Conservation (phyloP, 2,113 vertebrate species). For the Neolamprologus fasciatus region DNA sequence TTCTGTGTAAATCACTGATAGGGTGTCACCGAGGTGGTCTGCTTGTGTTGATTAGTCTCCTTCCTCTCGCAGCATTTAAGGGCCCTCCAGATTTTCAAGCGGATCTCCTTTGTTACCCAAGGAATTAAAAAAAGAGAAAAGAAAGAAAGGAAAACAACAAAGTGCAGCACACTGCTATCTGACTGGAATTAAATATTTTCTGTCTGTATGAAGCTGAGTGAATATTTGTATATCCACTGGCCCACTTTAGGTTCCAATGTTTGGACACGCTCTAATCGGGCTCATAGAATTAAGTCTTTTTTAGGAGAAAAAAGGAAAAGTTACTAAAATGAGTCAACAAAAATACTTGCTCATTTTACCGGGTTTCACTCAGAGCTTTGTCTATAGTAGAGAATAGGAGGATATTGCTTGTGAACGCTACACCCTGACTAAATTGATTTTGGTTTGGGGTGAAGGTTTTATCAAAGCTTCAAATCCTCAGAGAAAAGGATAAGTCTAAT, state of each 20-base stretch:
- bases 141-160: neutral
- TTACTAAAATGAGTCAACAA: neutral
- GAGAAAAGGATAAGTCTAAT: slow-evolving; percentile 61
- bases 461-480: slow-evolving; percentile 59
- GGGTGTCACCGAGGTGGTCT: neutral
- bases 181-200: neutral
- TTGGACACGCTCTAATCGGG: neutral
- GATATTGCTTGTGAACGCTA: slow-evolving; percentile 14
- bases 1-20: slow-evolving; percentile 20
- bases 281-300: neutral
- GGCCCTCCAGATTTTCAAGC: neutral
- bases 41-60: slow-evolving; percentile 16
- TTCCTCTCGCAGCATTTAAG: neutral
- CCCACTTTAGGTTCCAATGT: neutral
- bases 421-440: slow-evolving; percentile 60
- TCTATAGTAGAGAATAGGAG: neutral
- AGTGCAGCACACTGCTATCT: neutral
- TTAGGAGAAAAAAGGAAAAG: neutral
- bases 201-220: neutral
- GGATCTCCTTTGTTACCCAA: neutral
- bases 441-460: slow-evolving; percentile 54
- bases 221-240: slow-evolving; percentile 16
- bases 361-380: neutral
- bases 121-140: neutral
- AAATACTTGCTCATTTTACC: slow-evolving; percentile 1